These are phyloP conservation scores for Gobio occitaniae DNA, from an alignment of 2,797 vertebrate genomes.

Conservation along the genomic window DNA sequence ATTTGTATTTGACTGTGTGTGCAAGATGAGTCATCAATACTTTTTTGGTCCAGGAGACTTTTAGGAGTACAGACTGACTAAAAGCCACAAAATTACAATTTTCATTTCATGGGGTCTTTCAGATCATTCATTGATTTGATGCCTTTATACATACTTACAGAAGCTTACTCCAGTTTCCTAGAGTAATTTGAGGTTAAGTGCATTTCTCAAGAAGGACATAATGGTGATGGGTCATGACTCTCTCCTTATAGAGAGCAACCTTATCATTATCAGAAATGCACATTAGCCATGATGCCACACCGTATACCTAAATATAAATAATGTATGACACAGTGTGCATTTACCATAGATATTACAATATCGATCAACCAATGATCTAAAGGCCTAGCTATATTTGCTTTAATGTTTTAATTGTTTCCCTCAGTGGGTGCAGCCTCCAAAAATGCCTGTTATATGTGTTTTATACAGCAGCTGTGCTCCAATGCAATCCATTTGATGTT, in stretches of 20 bases:
- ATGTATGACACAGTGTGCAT: neutral
- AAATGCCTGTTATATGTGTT: neutral
- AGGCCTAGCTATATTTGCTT: neutral
- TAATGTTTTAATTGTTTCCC: neutral
- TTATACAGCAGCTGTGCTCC: neutral
- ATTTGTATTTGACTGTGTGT: neutral
- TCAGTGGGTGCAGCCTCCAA: neutral
- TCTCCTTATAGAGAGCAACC: neutral
- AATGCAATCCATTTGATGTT: neutral
- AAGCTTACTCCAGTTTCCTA: constrained; percentile 1
- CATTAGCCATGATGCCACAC: neutral
- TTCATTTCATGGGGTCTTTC: neutral
- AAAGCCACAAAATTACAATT: neutral
- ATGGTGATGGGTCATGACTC: neutral
- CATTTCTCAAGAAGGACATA: neutral
- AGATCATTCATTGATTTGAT: neutral
- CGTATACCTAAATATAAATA: neutral
- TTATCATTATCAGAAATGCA: neutral
- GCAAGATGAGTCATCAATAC: neutral
- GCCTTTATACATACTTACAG: neutral
- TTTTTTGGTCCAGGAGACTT: neutral
- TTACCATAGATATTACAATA: no score
- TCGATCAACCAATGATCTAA: neutral
- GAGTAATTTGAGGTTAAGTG: constrained; percentile 15
- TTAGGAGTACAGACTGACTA: neutral